phyloP scores from a whole-genome alignment of 2,113 vertebrate species.

The Rhineura floridana region DNA sequence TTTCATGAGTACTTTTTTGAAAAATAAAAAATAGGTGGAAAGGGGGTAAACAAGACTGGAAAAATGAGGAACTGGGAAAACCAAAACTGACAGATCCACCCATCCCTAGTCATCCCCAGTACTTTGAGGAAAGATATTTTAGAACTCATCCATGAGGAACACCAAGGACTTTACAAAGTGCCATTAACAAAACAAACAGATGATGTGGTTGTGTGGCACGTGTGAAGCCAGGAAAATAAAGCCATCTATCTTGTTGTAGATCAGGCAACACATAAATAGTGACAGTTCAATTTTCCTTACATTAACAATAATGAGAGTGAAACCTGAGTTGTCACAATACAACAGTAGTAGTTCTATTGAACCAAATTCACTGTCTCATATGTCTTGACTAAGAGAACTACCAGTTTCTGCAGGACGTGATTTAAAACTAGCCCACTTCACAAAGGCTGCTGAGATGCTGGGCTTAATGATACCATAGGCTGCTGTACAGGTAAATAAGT shows the following conservation, averaged over 20 bases:
- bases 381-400: neutral
- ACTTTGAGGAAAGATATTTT: neutral
- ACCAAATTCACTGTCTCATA: neutral
- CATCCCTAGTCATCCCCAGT: neutral
- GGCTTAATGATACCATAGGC: neutral
- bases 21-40: no score
- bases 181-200: neutral
- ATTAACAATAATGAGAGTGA: conserved; percentile 3
- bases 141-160: neutral
- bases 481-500: neutral
- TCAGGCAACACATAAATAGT: conserved; percentile 18
- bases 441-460: neutral
- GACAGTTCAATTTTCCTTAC: neutral
- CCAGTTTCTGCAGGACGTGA: neutral
- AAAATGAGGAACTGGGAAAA: no score
- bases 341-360: neutral
- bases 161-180: neutral
- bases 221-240: conserved; percentile 30
- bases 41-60: no score
- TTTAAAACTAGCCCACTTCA: neutral
- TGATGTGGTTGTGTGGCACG: neutral
- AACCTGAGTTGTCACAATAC: neutral
- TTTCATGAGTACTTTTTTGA: no score
- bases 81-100: no score
- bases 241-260: conserved; percentile 15